Evolutionary conservation across 2,113 vertebrate genomes (phyloP), one percentile per base, ranked within the genome.

Genomic region (Pipra filicauda): DNA sequence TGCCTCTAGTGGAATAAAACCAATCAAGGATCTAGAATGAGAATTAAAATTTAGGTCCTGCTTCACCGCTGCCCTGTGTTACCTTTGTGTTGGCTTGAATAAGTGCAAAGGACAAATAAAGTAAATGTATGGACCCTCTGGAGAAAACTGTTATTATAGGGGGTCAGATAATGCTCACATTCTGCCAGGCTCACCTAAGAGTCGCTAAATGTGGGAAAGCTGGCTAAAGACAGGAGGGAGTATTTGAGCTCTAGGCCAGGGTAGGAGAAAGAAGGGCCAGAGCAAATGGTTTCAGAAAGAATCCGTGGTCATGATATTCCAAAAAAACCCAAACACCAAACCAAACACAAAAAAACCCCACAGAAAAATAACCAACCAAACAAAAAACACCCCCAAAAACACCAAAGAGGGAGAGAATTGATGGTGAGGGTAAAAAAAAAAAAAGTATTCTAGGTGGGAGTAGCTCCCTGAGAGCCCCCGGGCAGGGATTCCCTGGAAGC

Each of bases 1-100:
- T 94, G 88, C 76, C 90, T 84, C 72, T 59, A 43, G 92, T 94
- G 88, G 73, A 91, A 96, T 93, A 81, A 95, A 96, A 91, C 57
- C 90, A 91, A 91, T 94, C 88, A 89, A 72, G 65, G 6, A 78
- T 78, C 69, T 86, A 87, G 88, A 97, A 84, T 15, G 52, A 57
- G 59, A 91, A 91, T 81, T 77, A 94, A 86, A 88, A 91, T 77
- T 74, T 89, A 88, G 59, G 65, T 77, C 61, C 73, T 95, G 75
- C 87, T 87, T 93, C 66, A 75, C 66, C 41, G 16, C 59, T 94
- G 84, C 79, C 78, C 85, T 37, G 24, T 79, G 58, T 35, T 84
- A 89, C 77, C 84, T 91, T 92, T 92, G 69, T 85, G 59, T 90
- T 94, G 91, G 61, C 61, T 87, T 92, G 83, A 72, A 31, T 64